These are phyloP conservation scores for Drosophila melanica DNA, from an alignment of 1,140 invertebrate genomes.

Conservation along the genomic window DNA sequence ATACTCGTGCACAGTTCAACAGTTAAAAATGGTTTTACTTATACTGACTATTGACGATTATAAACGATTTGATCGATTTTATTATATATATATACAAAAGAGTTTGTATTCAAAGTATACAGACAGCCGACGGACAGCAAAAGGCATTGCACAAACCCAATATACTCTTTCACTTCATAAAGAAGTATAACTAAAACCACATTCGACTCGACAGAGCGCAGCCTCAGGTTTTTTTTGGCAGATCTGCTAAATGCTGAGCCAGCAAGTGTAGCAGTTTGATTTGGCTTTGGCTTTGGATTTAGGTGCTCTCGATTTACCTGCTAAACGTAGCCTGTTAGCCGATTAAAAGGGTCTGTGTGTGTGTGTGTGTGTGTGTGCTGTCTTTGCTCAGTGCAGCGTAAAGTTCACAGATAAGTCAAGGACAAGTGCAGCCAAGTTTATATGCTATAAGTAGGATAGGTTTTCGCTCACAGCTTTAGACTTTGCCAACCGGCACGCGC, in stretches of 20 bases:
- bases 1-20: too few relatives aligned
- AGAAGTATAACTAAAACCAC: slow-evolving; percentile 24
- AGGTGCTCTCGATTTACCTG: slow-evolving; percentile 39
- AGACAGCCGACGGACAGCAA: too few relatives aligned
- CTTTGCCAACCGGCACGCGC: background rate
- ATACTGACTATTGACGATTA: too few relatives aligned
- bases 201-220: slow-evolving; percentile 54
- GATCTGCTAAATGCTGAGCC: too few relatives aligned
- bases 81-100: too few relatives aligned
- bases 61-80: too few relatives aligned
- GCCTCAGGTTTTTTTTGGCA: slow-evolving; percentile 30
- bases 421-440: slow-evolving; percentile 68
- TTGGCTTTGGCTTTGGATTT: slow-evolving; percentile 31
- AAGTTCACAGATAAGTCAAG: slow-evolving; percentile 73
- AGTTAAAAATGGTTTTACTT: too few relatives aligned
- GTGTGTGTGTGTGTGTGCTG: slow-evolving; percentile 8
- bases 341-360: slow-evolving; percentile 46
- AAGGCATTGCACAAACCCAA: too few relatives aligned
- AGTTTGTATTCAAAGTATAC: too few relatives aligned
- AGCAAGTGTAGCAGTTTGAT: slow-evolving; percentile 35
- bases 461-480: slow-evolving; percentile 50
- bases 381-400: slow-evolving; percentile 69
- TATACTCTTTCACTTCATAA: too few relatives aligned
- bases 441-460: slow-evolving; percentile 52
- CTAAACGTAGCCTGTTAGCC: slow-evolving; percentile 64